These are phyloP conservation scores for Rambutsinella grinnellia DNA, from an alignment of 2,888 invertebrate species.

Conservation along the genomic window DNA sequence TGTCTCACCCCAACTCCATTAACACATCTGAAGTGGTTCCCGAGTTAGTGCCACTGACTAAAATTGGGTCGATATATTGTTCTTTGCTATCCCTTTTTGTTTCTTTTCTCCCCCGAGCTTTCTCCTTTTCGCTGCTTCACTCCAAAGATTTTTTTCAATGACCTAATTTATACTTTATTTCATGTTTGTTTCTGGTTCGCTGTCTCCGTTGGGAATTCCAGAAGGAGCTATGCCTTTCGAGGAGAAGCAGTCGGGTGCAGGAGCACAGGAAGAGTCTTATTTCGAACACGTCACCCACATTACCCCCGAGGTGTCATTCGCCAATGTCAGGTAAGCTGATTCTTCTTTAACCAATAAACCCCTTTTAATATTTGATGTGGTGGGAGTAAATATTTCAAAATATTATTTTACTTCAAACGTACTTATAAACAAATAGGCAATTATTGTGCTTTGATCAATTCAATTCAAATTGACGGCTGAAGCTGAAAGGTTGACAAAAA, in stretches of 20 bases:
- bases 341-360: background rate
- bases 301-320: constrained; percentile 81
- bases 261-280: constrained; percentile 82
- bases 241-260: constrained; percentile 73
- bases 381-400: too few relatives aligned
- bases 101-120: background rate
- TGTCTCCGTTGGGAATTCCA: constrained; percentile 63
- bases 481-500: too few relatives aligned
- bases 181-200: background rate
- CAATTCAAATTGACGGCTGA: too few relatives aligned
- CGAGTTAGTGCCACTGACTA: background rate
- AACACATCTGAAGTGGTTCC: background rate
- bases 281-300: constrained; percentile 80
- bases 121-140: background rate
- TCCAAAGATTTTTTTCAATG: background rate
- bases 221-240: constrained; percentile 72
- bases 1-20: background rate
- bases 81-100: background rate
- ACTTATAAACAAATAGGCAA: too few relatives aligned
- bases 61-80: too few relatives aligned
- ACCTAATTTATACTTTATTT: background rate
- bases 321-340: constrained; percentile 78
- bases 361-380: too few relatives aligned
- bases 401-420: too few relatives aligned
- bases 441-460: too few relatives aligned